Conservation (phyloP, 2,888 invertebrate species). For the Stenodera caucasica region DNA sequence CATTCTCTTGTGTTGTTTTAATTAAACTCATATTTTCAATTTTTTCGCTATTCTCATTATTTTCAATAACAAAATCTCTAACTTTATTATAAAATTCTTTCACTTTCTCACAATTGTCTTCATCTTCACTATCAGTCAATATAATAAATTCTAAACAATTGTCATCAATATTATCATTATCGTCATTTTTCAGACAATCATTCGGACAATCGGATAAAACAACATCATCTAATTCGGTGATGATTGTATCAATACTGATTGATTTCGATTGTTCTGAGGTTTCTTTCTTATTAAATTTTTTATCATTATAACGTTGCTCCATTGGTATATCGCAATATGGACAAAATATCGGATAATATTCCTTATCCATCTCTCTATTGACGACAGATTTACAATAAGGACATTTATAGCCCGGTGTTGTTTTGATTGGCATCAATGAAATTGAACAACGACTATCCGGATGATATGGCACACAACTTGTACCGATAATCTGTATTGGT, state of each 20-base stretch:
- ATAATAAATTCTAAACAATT: slow-evolving; percentile 36
- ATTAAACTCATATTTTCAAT: background rate
- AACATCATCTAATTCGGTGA: slow-evolving; percentile 15
- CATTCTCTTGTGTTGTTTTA: background rate
- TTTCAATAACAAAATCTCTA: slow-evolving; percentile 12
- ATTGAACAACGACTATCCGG: slow-evolving; percentile 47
- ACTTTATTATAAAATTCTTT: slow-evolving; percentile 26
- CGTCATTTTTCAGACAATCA: slow-evolving; percentile 36
- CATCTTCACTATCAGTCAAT: slow-evolving; percentile 41
- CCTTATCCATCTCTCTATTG: slow-evolving; percentile 42
- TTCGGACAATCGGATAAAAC: slow-evolving; percentile 31
- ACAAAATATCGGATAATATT: slow-evolving; percentile 41
- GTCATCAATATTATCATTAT: slow-evolving; percentile 37
- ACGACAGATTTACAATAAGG: slow-evolving; percentile 44
- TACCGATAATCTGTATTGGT: slow-evolving; percentile 43
- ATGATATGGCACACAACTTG: slow-evolving; percentile 48
- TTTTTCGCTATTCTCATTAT: background rate
- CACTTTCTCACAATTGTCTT: slow-evolving; percentile 16
- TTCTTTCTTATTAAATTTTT: slow-evolving; percentile 23
- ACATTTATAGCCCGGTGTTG: slow-evolving; percentile 49
- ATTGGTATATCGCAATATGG: slow-evolving; percentile 50
- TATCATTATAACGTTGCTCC: slow-evolving; percentile 32
- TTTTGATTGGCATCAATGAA: slow-evolving; percentile 48
- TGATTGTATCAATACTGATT: slow-evolving; percentile 1
- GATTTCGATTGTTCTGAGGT: slow-evolving; percentile 12